Conservation (phyloP, 2,113 vertebrate species). For the Platanista minor region DNA sequence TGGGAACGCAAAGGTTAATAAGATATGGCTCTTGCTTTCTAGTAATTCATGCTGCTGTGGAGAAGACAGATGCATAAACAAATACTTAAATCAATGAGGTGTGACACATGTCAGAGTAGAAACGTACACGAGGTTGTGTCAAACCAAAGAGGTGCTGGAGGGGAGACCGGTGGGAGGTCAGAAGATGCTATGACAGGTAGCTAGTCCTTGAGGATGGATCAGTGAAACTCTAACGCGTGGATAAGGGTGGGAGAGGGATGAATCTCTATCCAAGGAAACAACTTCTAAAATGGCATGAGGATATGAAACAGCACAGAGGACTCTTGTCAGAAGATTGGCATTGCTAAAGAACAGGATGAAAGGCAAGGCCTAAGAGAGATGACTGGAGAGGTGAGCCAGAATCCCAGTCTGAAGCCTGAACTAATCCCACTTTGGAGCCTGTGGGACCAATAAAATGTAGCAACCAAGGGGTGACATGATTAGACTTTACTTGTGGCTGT, state of each 20-base stretch:
- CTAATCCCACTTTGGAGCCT: background rate
- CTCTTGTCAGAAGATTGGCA: background rate
- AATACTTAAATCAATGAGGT: background rate
- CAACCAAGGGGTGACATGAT: background rate
- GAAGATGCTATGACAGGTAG: background rate
- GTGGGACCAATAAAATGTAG: background rate
- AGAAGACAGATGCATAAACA: slow-evolving; percentile 18
- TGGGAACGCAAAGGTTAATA: slow-evolving; percentile 22
- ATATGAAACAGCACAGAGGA: background rate
- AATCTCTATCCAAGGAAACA: background rate
- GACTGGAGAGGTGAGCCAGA: background rate
- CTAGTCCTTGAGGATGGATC: background rate
- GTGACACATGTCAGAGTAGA: background rate
- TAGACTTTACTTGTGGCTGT: background rate
- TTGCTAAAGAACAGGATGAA: background rate
- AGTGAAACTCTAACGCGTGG: background rate
- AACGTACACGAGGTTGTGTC: background rate
- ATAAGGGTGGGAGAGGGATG: background rate
- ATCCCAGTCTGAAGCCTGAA: background rate
- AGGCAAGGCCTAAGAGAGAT: background rate
- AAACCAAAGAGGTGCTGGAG: background rate
- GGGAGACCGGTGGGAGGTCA: background rate
- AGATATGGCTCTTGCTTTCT: background rate
- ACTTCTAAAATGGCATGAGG: background rate
- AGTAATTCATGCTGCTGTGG: background rate